A percentile compares a stretch with the other conserved stretches of the same genome.
Conservation (phyloP, 2,797 vertebrate genomes). For the Momotus momota region DNA sequence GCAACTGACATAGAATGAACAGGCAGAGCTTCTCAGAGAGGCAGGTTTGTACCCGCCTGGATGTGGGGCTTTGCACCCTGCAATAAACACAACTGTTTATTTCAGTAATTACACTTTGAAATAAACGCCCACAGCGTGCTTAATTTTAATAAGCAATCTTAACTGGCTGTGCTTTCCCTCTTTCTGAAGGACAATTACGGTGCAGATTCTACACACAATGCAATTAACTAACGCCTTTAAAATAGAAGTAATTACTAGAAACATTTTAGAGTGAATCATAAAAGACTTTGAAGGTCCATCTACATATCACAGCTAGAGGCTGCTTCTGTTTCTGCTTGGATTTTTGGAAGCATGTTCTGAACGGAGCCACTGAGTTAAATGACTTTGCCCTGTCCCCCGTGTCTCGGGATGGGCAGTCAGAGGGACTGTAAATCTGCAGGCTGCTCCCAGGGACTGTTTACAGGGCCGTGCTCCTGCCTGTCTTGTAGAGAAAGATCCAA, state of each 20-base stretch:
- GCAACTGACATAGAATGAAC: slow-evolving; percentile 28
- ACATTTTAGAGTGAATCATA: slow-evolving; percentile 57
- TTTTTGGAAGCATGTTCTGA: slow-evolving; percentile 16
- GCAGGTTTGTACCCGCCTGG: slow-evolving; percentile 62
- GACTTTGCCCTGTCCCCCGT: not conserved
- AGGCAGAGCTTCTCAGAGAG: slow-evolving; percentile 42
- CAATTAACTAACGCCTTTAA: slow-evolving; percentile 68
- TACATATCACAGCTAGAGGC: slow-evolving; percentile 43
- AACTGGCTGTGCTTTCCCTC: slow-evolving; percentile 49
- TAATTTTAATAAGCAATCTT: slow-evolving; percentile 70
- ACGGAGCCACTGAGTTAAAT: not conserved
- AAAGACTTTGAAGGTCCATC: slow-evolving; percentile 65
- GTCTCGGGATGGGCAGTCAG: not conserved
- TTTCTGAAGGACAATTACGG: slow-evolving; percentile 70
- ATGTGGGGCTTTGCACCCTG: slow-evolving; percentile 50
- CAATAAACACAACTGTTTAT: slow-evolving; percentile 76
- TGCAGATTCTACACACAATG: slow-evolving; percentile 40
- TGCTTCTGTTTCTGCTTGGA: slow-evolving; percentile 36
- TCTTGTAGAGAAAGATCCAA: not conserved
- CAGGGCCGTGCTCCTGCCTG: not conserved
- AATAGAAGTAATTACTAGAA: slow-evolving; percentile 69
- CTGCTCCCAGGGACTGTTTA: not conserved
- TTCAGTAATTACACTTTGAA: slow-evolving; percentile 76
- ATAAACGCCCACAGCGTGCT: slow-evolving; percentile 64
- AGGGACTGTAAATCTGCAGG: not conserved